Evolutionary conservation across 2,113 vertebrate species (phyloP).

Genomic region (Thymallus thymallus): DNA sequence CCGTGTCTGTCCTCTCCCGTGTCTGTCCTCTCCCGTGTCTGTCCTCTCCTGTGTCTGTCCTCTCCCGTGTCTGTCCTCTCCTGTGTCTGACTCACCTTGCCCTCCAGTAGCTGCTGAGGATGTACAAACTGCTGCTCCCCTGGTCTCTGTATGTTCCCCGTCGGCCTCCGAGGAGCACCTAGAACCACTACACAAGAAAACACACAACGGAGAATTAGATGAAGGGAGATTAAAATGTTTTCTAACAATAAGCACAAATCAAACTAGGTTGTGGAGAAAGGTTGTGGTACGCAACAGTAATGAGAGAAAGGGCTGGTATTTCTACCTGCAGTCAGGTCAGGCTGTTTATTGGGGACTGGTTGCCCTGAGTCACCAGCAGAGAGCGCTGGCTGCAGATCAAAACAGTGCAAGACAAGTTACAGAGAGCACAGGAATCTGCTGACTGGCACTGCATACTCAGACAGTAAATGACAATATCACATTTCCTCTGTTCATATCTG

Average conservation of each 20-base stretch:
- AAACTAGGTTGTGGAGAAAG: not conserved
- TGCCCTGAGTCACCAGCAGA: constrained; percentile 69
- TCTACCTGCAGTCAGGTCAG: constrained; percentile 68
- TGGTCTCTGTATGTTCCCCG: constrained; percentile 65
- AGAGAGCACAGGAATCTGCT: not conserved
- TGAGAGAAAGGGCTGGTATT: not conserved
- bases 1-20: no score
- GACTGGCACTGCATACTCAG: not conserved
- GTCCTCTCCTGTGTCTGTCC: no score
- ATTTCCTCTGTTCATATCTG: not conserved
- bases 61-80: no score
- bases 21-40: no score
- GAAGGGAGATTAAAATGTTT: not conserved
- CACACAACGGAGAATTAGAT: not conserved
- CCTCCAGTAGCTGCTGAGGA: constrained; percentile 86
- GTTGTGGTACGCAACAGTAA: not conserved
- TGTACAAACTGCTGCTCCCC: constrained; percentile 76
- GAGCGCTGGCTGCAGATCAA: constrained; percentile 68
- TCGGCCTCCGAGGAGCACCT: constrained; percentile 58
- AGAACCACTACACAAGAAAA: constrained; percentile 17
- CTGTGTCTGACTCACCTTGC: constrained; percentile 76
- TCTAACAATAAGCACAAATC: not conserved
- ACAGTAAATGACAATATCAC: not conserved
- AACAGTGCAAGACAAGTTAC: not conserved
- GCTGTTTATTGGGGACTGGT: constrained; percentile 62